These are phyloP conservation scores for Cotesia chilonis DNA, from an alignment of 1,140 invertebrate species.

Conservation along the genomic window DNA sequence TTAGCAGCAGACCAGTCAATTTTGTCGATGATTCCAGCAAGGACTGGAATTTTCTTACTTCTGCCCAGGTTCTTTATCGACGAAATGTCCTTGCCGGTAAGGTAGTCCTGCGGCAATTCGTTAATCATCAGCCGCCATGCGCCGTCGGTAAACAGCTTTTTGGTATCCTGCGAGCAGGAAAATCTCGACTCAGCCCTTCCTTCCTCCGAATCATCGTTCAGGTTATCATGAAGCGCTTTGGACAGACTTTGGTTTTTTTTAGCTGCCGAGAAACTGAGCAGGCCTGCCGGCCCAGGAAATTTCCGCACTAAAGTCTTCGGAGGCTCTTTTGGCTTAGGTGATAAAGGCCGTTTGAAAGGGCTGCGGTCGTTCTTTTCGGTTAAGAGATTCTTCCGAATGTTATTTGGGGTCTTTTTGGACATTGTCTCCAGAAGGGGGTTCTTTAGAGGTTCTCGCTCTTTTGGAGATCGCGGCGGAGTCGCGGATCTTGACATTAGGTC, in stretches of 20 bases:
- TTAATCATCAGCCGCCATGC: conserved; percentile 58
- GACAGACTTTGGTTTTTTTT: too few relatives aligned
- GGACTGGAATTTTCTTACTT: conserved; percentile 49
- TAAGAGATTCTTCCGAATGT: too few relatives aligned
- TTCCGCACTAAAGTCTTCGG: conserved; percentile 49
- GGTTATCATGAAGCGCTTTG: conserved; percentile 38
- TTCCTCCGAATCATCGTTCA: conserved; percentile 20
- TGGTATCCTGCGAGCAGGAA: conserved; percentile 58
- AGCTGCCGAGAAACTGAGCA: conserved; percentile 39
- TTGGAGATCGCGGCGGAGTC: background rate
- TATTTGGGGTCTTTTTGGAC: background rate
- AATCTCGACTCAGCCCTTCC: conserved; percentile 26
- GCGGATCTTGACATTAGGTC: conserved; percentile 25
- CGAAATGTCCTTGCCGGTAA: conserved; percentile 53
- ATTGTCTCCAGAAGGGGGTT: background rate
- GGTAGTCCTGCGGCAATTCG: conserved; percentile 53
- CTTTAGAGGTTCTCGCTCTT: background rate
- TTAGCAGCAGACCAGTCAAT: conserved; percentile 55
- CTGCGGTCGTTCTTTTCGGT: background rate
- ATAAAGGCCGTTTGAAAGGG: conserved; percentile 24
- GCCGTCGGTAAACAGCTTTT: conserved; percentile 53
- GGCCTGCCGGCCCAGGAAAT: conserved; percentile 63
- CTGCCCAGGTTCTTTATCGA: conserved; percentile 48
- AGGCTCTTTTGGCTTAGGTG: background rate
- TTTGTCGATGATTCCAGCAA: conserved; percentile 56